These are phyloP conservation scores for Sebastes iracundus DNA, from an alignment of 2,797 vertebrate species.

Conservation along the genomic window DNA sequence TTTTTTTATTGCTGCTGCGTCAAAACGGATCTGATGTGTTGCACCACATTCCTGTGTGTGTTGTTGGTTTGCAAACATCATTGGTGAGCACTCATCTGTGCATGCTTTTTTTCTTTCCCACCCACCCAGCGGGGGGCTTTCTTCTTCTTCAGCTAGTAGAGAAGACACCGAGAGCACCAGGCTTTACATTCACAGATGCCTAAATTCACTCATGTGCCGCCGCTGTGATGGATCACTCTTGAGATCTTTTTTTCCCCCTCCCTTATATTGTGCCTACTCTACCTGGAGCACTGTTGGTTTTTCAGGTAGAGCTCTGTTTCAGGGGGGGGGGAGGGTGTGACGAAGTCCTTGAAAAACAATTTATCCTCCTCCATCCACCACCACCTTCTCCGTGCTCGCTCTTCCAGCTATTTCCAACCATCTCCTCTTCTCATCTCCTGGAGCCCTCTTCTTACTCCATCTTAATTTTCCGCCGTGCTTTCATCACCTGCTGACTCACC, in stretches of 20 bases:
- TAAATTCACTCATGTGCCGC: slow-evolving; percentile 32
- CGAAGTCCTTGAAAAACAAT: slow-evolving; percentile 68
- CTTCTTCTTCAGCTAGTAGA: slow-evolving; percentile 19
- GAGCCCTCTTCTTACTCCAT: slow-evolving; percentile 52
- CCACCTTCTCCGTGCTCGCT: slow-evolving; percentile 37
- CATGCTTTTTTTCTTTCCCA: not conserved
- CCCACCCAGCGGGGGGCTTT: slow-evolving; percentile 3
- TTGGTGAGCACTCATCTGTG: slow-evolving; percentile 42
- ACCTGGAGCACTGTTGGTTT: slow-evolving; percentile 38
- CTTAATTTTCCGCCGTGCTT: slow-evolving; percentile 60
- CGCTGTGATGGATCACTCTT: slow-evolving; percentile 52
- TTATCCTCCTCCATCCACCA: slow-evolving; percentile 46
- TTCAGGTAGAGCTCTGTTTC: slow-evolving; percentile 16
- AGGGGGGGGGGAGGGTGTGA: not conserved
- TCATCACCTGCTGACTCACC: slow-evolving; percentile 70
- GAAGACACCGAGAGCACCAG: not conserved
- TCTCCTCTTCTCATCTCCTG: slow-evolving; percentile 52
- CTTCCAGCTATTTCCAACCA: slow-evolving; percentile 38
- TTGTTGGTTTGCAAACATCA: slow-evolving; percentile 42
- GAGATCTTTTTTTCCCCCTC: not conserved
- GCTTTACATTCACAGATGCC: slow-evolving; percentile 36
- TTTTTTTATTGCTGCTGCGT: not conserved
- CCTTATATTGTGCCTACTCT: slow-evolving; percentile 34
- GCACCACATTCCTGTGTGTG: slow-evolving; percentile 18
- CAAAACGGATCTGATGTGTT: not conserved